A percentile compares a stretch with the other conserved stretches of the same genome.
Conservation (phyloP, 1,140 invertebrate species). For the Palaemon carinicauda region DNA sequence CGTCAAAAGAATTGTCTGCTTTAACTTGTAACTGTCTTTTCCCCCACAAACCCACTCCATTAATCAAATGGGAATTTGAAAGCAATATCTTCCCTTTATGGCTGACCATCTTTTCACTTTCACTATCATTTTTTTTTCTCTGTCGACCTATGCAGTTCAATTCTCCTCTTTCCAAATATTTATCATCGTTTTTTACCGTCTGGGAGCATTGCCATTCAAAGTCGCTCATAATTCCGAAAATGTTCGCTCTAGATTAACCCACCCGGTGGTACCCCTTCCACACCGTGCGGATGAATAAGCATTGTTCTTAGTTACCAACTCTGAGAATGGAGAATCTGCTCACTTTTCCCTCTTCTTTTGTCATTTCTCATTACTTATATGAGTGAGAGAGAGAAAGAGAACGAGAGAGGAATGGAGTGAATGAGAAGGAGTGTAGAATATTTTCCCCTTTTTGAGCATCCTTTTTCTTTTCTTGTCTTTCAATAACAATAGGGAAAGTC, state of each 20-base stretch:
- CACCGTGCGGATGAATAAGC: too few relatives aligned
- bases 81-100: neutral
- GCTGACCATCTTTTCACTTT: neutral
- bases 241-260: too few relatives aligned
- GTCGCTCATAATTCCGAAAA: too few relatives aligned
- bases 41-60: neutral
- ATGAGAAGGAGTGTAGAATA: neutral
- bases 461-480: too few relatives aligned
- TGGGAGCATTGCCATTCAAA: too few relatives aligned
- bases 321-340: too few relatives aligned
- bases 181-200: neutral
- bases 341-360: too few relatives aligned
- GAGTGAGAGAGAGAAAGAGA: neutral
- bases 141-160: neutral
- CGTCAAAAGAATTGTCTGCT: too few relatives aligned
- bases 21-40: neutral
- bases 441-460: neutral
- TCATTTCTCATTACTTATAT: too few relatives aligned
- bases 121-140: neutral
- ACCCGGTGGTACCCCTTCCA: too few relatives aligned
- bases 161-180: neutral
- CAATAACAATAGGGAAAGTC: too few relatives aligned
- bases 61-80: neutral
- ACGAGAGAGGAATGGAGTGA: neutral
- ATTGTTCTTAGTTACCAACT: too few relatives aligned